Evolutionary conservation across 2,113 vertebrate genomes (phyloP).

Genomic region (Strigops habroptila): DNA sequence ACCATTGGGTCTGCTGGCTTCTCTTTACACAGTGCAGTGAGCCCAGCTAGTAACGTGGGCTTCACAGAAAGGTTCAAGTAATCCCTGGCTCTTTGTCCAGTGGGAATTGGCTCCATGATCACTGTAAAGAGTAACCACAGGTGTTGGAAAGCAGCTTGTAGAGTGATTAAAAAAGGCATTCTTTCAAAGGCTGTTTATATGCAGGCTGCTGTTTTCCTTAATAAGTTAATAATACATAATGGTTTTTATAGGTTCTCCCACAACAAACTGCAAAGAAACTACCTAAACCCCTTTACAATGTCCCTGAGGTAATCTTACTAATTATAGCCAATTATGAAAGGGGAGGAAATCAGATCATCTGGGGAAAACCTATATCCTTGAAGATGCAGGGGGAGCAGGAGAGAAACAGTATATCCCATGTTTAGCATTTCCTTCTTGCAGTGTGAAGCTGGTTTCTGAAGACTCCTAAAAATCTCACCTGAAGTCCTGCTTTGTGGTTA

Average conservation of each 20-base stretch:
- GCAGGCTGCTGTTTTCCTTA: not conserved
- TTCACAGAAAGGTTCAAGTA: constrained; percentile 85
- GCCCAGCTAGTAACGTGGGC: constrained; percentile 84
- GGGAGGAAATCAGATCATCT: not conserved
- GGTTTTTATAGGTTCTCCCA: not conserved
- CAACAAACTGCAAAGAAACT: not conserved
- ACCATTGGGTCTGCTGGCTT: constrained; percentile 90
- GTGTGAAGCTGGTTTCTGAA: not conserved
- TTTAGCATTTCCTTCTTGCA: not conserved
- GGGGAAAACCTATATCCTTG: not conserved
- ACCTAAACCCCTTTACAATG: not conserved
- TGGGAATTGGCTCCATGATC: constrained; percentile 80
- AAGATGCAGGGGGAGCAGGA: not conserved
- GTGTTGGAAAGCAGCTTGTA: not conserved
- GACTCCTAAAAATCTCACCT: not conserved
- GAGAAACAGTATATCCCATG: not conserved
- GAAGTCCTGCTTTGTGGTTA: not conserved
- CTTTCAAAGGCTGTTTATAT: not conserved
- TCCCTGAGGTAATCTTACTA: not conserved
- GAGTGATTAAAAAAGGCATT: not conserved
- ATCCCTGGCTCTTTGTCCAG: constrained; percentile 77
- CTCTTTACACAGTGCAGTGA: constrained; percentile 88
- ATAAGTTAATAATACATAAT: not conserved
- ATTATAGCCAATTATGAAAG: not conserved
- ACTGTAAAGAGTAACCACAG: constrained; percentile 68